Evolutionary conservation across 2,113 vertebrate species (phyloP), one percentile per base, ranked within the genome.

Genomic region (Talpa occidentalis): DNA sequence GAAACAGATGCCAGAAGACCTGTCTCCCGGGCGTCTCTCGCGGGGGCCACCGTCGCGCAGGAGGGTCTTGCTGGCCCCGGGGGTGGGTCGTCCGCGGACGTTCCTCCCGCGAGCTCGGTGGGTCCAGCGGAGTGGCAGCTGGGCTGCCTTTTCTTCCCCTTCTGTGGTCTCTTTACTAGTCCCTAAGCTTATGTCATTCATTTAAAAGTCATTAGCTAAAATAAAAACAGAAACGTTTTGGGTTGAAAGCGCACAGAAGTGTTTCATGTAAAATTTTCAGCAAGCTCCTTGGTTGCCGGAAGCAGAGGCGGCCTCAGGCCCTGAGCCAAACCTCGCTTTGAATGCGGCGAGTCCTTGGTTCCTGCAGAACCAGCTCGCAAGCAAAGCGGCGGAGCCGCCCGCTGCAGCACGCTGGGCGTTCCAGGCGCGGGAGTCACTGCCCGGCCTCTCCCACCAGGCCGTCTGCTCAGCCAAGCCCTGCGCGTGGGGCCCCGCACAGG

Each of bases 161-260:
- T 91, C 83, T 96, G 67, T 47, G 40, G 76, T 77, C 93, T 96
- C 44, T 97, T 74, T 92, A 93, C 96, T 96, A 91, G 72, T 90
- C 96, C 93, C 77, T 54, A 92, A 44, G 86, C 78, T 79, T 84
- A 67, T 64, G 70, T 47, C 67, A 90, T 96, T 40, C 0, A 86
- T 94, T 93, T 91, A 94, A 73, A 74, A 95, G 77, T 88, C 84
- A 62, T 77, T 95, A 97, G 95, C 91, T 96, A 91, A 96, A 97
- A 91, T 73, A 94, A 85, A 98, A 97, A 79, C 79, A 94, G 62
- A 78, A 52, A 92, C 72, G 83, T 83, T 42, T 96, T 35, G 42
- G 44, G 95, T 94, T 95, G 70, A 97, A 94, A 87, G 49, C 19
- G 93, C 60, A 91, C 83, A 88, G 90, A 90, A 88, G 62, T 72